A percentile compares a stretch with the other conserved stretches of the same genome.
These are phyloP conservation scores for Linyphia triangularis DNA, from an alignment of 2,888 invertebrate genomes.

Conservation along the genomic window DNA sequence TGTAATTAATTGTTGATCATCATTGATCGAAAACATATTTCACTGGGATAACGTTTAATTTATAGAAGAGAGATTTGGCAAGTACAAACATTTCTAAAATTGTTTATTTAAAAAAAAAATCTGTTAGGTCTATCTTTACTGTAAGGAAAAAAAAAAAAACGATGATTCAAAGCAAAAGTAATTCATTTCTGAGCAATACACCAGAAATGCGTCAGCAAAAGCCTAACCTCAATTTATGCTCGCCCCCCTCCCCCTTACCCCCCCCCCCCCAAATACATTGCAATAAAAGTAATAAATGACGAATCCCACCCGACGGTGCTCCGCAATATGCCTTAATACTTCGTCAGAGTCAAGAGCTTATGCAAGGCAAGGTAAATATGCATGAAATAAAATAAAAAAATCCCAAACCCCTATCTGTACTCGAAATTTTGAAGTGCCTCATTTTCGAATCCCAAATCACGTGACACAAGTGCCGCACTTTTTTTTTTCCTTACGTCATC, in stretches of 20 bases:
- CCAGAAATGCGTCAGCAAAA: too few relatives aligned
- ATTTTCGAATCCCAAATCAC: not conserved
- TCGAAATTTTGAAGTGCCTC: slow-evolving; percentile 13
- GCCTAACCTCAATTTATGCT: not conserved
- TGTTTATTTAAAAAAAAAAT: too few relatives aligned
- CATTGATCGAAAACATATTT: too few relatives aligned
- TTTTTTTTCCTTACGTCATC: slow-evolving; percentile 1
- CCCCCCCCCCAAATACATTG: not conserved
- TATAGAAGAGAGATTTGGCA: too few relatives aligned
- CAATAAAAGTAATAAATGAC: slow-evolving; percentile 28
- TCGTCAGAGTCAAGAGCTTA: slow-evolving; percentile 7
- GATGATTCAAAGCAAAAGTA: too few relatives aligned
- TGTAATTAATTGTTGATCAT: too few relatives aligned
- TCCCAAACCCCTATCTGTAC: not conserved
- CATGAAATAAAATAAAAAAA: slow-evolving; percentile 46
- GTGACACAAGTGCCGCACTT: slow-evolving; percentile 7
- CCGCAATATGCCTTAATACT: slow-evolving; percentile 20
- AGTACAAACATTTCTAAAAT: too few relatives aligned
- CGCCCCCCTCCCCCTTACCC: not conserved
- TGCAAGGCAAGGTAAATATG: slow-evolving; percentile 20
- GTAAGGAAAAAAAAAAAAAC: not conserved
- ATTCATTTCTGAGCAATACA: too few relatives aligned
- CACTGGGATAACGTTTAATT: too few relatives aligned
- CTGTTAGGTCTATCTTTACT: too few relatives aligned
- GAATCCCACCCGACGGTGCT: not conserved